phyloP scores from a whole-genome alignment of 92 coral and sea anemone species.

The Epizoanthus ramosus region DNA sequence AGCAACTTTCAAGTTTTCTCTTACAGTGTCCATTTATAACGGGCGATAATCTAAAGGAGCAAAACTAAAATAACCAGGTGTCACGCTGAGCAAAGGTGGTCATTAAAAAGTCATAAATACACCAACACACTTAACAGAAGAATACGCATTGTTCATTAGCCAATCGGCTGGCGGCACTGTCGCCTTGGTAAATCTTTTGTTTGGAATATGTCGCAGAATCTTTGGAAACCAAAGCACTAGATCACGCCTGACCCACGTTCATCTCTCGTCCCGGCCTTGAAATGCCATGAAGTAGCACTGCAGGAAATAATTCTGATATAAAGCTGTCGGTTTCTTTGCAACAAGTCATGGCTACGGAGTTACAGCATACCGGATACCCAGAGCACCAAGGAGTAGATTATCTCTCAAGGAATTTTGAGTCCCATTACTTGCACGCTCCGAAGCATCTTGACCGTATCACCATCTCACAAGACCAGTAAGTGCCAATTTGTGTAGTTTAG shows the following conservation, averaged over 20 bases:
- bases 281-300: conserved; percentile 1
- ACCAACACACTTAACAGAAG: neutral
- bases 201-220: conserved; percentile 49
- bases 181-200: conserved; percentile 73
- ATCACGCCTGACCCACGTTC: neutral
- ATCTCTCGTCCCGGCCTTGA: conserved; percentile 5
- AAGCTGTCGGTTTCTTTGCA: neutral
- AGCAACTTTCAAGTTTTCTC: too few relatives aligned
- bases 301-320: neutral
- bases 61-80: neutral
- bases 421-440: conserved; percentile 85
- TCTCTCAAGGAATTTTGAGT: conserved; percentile 91
- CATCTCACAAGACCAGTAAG: conserved; percentile 86
- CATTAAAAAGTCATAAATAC: conserved; percentile 26
- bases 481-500: conserved; percentile 2
- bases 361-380: conserved; percentile 66
- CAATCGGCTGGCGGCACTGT: conserved; percentile 55
- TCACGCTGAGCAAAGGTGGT: conserved; percentile 18
- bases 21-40: too few relatives aligned
- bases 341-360: conserved; percentile 59
- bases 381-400: conserved; percentile 82
- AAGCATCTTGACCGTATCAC: conserved; percentile 82
- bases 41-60: too few relatives aligned
- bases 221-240: conserved; percentile 15
- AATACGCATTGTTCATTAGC: conserved; percentile 57